Percentiles rank a stretch among this genome's conserved stretches.
These are phyloP conservation scores for Microtus montanus DNA, from an alignment of 2,113 vertebrate species.

Conservation along the genomic window DNA sequence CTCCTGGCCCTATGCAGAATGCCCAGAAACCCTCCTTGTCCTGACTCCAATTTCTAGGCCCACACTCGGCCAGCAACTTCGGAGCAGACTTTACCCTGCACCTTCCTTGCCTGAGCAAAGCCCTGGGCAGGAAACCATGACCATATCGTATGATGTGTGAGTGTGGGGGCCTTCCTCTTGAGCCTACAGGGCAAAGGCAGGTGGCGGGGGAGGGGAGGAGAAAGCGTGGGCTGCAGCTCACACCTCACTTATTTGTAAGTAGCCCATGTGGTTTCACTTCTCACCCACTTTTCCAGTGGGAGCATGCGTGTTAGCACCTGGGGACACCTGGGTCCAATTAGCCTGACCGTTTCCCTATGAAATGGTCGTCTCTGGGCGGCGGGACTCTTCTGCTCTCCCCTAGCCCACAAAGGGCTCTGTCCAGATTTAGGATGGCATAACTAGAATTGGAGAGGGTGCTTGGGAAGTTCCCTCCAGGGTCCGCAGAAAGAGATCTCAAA, in stretches of 20 bases:
- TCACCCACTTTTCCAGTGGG: conserved; percentile 96
- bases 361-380: conserved; percentile 79
- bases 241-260: conserved; percentile 91
- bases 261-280: conserved; percentile 98
- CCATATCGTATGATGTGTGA: conserved; percentile 68
- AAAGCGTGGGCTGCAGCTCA: conserved; percentile 82
- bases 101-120: conserved; percentile 78
- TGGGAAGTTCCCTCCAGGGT: conserved; percentile 2
- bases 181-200: not conserved
- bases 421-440: not conserved
- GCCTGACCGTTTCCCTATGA: conserved; percentile 78
- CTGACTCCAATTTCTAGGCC: conserved; percentile 80
- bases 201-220: conserved; percentile 19
- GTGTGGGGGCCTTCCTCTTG: conserved; percentile 68
- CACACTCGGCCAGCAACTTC: conserved; percentile 73
- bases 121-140: conserved; percentile 77
- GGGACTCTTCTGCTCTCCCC: conserved; percentile 56
- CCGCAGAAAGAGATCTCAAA: conserved; percentile 57
- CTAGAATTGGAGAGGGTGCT: not conserved
- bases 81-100: conserved; percentile 75
- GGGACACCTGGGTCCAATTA: conserved; percentile 94
- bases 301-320: conserved; percentile 93
- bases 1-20: not conserved
- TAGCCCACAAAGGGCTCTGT: not conserved
- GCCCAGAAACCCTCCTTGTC: not conserved